Evolutionary conservation across 2,888 invertebrate species (phyloP).

Genomic region (Acanthosepion lycidas): DNA sequence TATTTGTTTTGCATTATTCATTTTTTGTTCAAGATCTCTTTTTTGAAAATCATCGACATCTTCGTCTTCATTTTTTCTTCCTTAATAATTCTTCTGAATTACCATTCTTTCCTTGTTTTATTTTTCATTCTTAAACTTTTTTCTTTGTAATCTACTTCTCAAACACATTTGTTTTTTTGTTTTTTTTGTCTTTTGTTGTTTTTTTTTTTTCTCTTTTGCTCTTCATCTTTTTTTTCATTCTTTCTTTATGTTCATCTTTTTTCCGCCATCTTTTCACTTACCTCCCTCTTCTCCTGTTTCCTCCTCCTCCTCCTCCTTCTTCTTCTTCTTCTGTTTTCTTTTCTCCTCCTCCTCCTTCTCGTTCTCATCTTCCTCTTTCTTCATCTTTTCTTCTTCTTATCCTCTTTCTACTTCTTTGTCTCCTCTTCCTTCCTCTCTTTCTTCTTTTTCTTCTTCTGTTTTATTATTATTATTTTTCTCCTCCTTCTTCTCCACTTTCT

Average conservation of each 20-base stretch:
- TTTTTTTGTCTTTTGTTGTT: background rate
- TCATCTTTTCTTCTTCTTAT: background rate
- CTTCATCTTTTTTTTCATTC: background rate
- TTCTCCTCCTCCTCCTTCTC: background rate
- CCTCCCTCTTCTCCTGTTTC: background rate
- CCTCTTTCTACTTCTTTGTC: too few relatives aligned
- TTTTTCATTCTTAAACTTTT: background rate
- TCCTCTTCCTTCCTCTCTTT: too few relatives aligned
- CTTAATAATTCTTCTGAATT: background rate
- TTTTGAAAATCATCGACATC: too few relatives aligned
- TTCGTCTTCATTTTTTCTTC: background rate
- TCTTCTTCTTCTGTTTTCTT: background rate
- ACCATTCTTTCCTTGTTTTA: accelerated
- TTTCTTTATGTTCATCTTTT: background rate
- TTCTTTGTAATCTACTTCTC: background rate
- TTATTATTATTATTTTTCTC: too few relatives aligned
- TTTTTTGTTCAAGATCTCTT: too few relatives aligned
- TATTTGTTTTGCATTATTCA: too few relatives aligned
- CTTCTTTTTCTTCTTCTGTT: too few relatives aligned
- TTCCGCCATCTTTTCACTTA: background rate
- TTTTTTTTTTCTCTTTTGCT: background rate
- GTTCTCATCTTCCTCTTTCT: background rate
- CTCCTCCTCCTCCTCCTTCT: too few relatives aligned
- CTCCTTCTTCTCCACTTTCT: too few relatives aligned
- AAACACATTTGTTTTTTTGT: background rate